phyloP scores from a whole-genome alignment of 2,113 vertebrate species.

The Hymenochirus boettgeri region DNA sequence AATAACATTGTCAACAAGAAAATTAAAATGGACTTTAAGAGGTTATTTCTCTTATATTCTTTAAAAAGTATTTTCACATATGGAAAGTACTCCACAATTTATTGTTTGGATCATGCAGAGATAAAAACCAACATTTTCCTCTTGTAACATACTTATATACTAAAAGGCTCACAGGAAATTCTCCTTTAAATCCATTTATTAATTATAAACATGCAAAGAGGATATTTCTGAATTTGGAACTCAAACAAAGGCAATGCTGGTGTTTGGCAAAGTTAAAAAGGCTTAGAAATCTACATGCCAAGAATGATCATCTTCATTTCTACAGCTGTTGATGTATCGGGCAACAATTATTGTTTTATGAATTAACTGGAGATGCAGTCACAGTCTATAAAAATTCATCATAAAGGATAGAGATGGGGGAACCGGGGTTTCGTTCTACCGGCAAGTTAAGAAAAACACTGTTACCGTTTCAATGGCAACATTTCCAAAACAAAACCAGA shows the following conservation, averaged over 20 bases:
- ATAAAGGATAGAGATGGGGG: too few species aligned
- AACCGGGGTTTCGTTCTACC: too few species aligned
- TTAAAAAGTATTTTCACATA: neutral
- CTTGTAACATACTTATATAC: neutral
- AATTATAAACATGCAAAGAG: conserved; percentile 6
- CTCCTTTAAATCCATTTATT: neutral
- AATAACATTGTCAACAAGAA: conserved; percentile 11
- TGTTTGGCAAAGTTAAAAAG: neutral
- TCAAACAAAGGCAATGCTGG: neutral
- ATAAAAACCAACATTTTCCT: neutral
- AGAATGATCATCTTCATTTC: neutral
- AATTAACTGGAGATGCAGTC: neutral
- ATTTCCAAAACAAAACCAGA: neutral
- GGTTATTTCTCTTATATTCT: neutral
- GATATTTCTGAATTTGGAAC: conserved; percentile 3
- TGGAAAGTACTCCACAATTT: neutral
- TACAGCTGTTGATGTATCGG: neutral
- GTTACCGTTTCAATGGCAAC: too few species aligned
- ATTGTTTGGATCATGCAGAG: neutral
- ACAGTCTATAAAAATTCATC: neutral
- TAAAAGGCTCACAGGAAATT: neutral
- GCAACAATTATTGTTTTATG: neutral
- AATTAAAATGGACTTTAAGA: neutral
- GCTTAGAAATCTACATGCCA: neutral
- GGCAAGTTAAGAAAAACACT: too few species aligned